Percentiles rank a stretch among this genome's conserved stretches.
Conservation (phyloP, 2,113 vertebrate species). For the Falco punctatus region DNA sequence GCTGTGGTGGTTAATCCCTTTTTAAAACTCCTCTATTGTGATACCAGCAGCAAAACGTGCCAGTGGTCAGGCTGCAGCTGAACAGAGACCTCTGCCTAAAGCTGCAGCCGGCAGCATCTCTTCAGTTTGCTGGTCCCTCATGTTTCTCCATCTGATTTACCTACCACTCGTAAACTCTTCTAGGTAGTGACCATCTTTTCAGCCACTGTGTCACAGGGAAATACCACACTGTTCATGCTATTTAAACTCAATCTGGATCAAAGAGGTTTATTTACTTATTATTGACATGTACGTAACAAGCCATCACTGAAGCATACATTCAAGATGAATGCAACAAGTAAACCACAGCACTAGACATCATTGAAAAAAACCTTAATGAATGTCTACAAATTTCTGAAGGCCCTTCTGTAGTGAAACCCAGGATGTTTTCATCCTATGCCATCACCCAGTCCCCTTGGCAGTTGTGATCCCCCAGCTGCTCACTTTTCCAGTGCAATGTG, state of each 20-base stretch:
- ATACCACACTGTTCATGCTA: neutral
- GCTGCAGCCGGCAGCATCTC: fast-evolving
- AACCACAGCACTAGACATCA: fast-evolving
- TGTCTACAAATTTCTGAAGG: neutral
- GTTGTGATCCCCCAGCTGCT: no score
- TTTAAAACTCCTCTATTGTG: neutral
- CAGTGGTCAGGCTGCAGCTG: neutral
- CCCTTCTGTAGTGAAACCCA: fast-evolving
- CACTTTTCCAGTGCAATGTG: fast-evolving
- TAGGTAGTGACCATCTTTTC: neutral
- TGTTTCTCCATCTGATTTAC: fast-evolving
- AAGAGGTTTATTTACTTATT: neutral
- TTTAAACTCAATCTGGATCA: neutral
- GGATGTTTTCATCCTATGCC: neutral
- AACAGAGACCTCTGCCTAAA: neutral
- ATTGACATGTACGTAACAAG: neutral
- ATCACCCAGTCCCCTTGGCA: fast-evolving
- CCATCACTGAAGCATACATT: neutral
- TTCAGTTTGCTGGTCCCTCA: neutral
- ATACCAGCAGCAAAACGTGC: neutral
- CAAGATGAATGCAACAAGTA: neutral
- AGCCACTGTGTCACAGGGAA: neutral
- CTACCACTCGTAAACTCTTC: neutral
- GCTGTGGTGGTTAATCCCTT: neutral
- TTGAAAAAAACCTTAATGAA: neutral